Evolutionary conservation across 2,797 vertebrate species (phyloP).

Genomic region (Malurus splendens): DNA sequence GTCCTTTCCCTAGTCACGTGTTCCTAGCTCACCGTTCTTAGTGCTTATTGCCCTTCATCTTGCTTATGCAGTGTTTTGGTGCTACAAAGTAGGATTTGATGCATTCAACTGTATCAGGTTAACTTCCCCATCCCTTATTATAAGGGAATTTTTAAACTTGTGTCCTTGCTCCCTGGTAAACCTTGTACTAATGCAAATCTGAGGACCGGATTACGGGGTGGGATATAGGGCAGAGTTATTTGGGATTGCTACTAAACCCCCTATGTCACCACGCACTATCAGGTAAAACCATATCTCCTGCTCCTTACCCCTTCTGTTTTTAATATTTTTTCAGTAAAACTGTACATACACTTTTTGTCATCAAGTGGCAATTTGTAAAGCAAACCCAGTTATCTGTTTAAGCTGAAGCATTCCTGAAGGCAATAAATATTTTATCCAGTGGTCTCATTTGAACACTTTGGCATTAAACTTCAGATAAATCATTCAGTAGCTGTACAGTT

Average conservation of each 20-base stretch:
- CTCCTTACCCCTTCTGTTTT: not conserved
- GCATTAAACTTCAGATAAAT: not conserved
- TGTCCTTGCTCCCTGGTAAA: not conserved
- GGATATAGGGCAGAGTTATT: not conserved
- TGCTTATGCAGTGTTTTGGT: not conserved
- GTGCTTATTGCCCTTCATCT: not conserved
- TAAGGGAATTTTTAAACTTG: not conserved
- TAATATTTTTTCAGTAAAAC: not conserved
- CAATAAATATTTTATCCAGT: not conserved
- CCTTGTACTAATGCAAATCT: not conserved
- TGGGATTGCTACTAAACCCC: not conserved
- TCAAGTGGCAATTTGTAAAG: not conserved
- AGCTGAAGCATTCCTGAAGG: not conserved
- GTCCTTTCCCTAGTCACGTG: rapidly evolving
- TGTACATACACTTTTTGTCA: rapidly evolving
- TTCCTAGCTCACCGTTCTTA: not conserved
- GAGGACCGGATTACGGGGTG: not conserved
- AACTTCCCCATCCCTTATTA: not conserved
- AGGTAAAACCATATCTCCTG: not conserved
- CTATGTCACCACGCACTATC: rapidly evolving
- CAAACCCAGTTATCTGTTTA: not conserved
- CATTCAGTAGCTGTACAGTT: not conserved
- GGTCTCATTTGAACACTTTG: not conserved
- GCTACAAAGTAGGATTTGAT: not conserved
- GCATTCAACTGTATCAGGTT: not conserved